Conservation (phyloP, 2,888 invertebrate species). For the Magallana nippona region DNA sequence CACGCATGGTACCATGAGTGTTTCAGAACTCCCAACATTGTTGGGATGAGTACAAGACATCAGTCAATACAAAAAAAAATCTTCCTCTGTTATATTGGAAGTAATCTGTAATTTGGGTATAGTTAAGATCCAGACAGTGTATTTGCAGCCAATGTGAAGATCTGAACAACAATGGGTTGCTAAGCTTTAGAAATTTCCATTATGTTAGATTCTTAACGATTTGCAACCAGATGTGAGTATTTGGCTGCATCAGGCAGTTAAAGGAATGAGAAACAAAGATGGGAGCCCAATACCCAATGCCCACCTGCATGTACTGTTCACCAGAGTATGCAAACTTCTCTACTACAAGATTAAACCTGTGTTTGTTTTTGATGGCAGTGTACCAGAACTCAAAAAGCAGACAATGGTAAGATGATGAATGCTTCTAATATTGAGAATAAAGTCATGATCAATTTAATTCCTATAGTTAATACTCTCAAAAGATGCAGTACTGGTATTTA, state of each 20-base stretch:
- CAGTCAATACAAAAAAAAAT: no score
- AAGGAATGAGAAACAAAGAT: constrained; percentile 92
- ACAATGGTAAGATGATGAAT: constrained; percentile 87
- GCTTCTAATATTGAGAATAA: not conserved
- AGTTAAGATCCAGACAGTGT: no score
- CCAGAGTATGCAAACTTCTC: constrained; percentile 95
- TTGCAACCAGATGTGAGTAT: constrained; percentile 92
- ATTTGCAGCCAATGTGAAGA: no score
- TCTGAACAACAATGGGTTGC: no score
- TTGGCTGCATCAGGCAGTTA: constrained; percentile 98
- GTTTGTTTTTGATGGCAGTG: constrained; percentile 98
- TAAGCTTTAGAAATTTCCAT: no score
- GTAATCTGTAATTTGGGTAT: no score
- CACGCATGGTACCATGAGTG: no score
- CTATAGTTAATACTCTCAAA: no score
- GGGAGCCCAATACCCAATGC: constrained; percentile 88
- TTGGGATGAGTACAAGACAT: no score
- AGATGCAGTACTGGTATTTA: no score
- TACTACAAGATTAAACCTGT: constrained; percentile 97
- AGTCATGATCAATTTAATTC: not conserved
- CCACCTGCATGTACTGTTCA: constrained; percentile 95
- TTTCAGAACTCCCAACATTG: no score
- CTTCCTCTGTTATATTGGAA: no score
- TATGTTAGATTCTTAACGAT: constrained; percentile 18
- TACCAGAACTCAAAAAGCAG: constrained; percentile 93